These are phyloP conservation scores for Drosophila insularis DNA, from an alignment of 1,140 invertebrate species.

Conservation along the genomic window DNA sequence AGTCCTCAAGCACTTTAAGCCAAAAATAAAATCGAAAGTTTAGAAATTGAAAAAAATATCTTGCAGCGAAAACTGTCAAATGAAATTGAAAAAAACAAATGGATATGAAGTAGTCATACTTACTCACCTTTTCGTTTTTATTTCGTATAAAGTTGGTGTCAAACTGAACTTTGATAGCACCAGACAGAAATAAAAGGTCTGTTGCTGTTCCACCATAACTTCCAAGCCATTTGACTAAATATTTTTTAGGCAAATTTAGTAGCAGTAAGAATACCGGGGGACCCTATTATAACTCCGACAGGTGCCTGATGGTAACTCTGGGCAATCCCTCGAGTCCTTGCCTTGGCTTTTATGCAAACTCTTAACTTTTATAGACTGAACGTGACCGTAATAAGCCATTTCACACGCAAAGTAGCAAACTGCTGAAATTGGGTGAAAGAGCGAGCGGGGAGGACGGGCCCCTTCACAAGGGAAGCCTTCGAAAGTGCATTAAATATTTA, in stretches of 20 bases:
- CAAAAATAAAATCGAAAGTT: no score
- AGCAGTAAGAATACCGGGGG: not conserved
- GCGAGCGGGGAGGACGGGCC: not conserved
- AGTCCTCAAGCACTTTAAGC: no score
- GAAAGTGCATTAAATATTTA: conserved; percentile 24
- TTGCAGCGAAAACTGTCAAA: no score
- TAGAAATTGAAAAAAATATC: no score
- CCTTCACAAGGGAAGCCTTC: not conserved
- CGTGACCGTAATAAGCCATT: conserved; percentile 28
- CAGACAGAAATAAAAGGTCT: not conserved
- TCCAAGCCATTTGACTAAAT: conserved; percentile 5
- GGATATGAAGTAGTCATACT: no score
- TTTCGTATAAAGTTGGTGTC: not conserved
- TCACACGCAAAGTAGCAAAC: conserved; percentile 17
- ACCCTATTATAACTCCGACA: not conserved
- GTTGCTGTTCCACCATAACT: not conserved
- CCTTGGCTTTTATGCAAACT: conserved; percentile 5
- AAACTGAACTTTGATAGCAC: not conserved
- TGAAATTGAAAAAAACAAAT: no score
- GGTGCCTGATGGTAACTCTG: not conserved
- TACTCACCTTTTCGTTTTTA: no score
- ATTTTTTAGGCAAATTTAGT: conserved; percentile 3
- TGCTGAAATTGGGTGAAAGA: not conserved
- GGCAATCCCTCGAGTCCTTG: conserved; percentile 1
- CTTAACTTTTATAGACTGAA: conserved; percentile 23